phyloP scores from a whole-genome alignment of 1,140 invertebrate genomes.

The Anthonomus grandis region DNA sequence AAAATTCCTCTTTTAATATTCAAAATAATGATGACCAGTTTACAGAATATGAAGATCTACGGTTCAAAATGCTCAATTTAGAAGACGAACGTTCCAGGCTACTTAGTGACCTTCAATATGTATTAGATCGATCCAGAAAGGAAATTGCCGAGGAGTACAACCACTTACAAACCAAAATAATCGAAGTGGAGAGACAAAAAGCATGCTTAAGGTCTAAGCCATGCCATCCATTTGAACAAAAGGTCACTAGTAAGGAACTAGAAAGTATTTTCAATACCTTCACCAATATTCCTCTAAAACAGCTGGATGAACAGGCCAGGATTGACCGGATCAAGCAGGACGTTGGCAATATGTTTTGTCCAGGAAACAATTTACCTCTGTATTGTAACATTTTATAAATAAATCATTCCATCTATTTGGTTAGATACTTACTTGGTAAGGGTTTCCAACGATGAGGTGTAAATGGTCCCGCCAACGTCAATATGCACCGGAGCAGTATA shows the following conservation, averaged over 20 bases:
- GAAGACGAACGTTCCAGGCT: slow-evolving; percentile 28
- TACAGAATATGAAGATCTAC: slow-evolving; percentile 21
- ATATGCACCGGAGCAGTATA: slow-evolving; percentile 96
- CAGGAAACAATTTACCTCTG: neutral
- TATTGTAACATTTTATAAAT: slow-evolving; percentile 18
- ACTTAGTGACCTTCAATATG: slow-evolving; percentile 22
- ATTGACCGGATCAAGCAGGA: slow-evolving; percentile 6
- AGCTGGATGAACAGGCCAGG: neutral
- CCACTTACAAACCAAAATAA: slow-evolving; percentile 24
- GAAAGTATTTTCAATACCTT: slow-evolving; percentile 29
- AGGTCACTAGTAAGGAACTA: slow-evolving; percentile 3
- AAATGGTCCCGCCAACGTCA: slow-evolving; percentile 94
- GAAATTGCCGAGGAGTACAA: slow-evolving; percentile 28
- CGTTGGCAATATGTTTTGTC: slow-evolving; percentile 9
- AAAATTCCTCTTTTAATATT: slow-evolving; percentile 5
- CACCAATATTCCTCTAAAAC: slow-evolving; percentile 11
- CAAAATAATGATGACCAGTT: slow-evolving; percentile 5
- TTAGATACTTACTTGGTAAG: slow-evolving; percentile 80
- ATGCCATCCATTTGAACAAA: neutral
- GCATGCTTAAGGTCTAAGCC: slow-evolving; percentile 2
- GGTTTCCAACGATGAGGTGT: slow-evolving; percentile 93
- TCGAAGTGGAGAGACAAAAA: slow-evolving; percentile 23
- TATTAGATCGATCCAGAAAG: slow-evolving; percentile 27
- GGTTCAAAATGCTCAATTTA: slow-evolving; percentile 27
- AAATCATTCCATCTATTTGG: too few relatives aligned